Percentiles rank a stretch among this genome's conserved stretches.
Conservation (phyloP, 37 sponge, comb jelly and placozoan genomes). For the Crambe crambe region DNA sequence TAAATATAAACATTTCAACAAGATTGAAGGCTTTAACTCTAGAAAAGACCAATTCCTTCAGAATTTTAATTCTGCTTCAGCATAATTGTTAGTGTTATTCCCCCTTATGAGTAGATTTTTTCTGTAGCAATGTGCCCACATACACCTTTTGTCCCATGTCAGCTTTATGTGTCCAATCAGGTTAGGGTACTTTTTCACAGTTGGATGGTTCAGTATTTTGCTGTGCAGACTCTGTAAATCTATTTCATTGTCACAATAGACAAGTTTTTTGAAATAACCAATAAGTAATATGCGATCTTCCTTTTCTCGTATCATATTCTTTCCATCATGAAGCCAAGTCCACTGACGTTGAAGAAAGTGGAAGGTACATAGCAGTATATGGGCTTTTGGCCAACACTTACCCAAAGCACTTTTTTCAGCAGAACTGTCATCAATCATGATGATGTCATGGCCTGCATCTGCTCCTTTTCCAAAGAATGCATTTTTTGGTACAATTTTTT, state of each 20-base stretch:
- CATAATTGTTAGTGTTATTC: no score
- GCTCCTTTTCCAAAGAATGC: slow-evolving; percentile 4
- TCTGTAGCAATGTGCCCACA: slow-evolving; percentile 10
- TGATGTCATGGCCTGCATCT: not conserved
- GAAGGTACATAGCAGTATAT: slow-evolving; percentile 16
- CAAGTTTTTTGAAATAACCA: not conserved
- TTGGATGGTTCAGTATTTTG: not conserved
- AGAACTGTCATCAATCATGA: slow-evolving; percentile 32
- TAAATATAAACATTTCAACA: slow-evolving; percentile 8
- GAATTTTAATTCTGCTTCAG: slow-evolving; percentile 15
- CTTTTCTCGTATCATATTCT: not conserved
- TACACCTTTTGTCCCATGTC: not conserved
- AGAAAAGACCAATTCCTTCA: slow-evolving; percentile 14
- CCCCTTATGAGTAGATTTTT: slow-evolving; percentile 6
- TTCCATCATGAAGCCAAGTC: slow-evolving; percentile 41
- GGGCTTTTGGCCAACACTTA: slow-evolving; percentile 6
- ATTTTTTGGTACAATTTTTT: not conserved
- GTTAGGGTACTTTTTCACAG: not conserved
- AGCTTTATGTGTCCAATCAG: not conserved
- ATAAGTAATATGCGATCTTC: slow-evolving; percentile 4
- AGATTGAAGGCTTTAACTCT: slow-evolving; percentile 27
- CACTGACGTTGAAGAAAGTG: slow-evolving; percentile 32
- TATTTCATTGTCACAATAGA: not conserved
- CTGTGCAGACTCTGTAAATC: not conserved
- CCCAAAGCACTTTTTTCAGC: slow-evolving; percentile 17